Base-by-base conservation (phyloP, 2,113 vertebrate species). In the Eublepharis macularius region DNA sequence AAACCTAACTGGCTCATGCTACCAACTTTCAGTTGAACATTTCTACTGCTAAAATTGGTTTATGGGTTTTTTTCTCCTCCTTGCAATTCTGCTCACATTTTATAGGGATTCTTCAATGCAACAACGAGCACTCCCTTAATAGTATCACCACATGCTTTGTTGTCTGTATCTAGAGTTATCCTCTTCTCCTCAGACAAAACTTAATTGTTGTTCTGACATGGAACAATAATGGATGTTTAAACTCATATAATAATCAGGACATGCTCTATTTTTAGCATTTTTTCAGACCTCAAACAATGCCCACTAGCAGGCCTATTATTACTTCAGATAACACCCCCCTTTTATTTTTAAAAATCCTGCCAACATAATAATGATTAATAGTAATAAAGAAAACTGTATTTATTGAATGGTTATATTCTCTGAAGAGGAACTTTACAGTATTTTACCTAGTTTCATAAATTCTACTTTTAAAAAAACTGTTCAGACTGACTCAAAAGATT, bases 141-240 rank as follows among this genome's bases (percentile, higher is more conserved):
- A 94, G 86, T 89, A 92, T 91, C 92, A 90, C 85, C 87, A 80
- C 85, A 94, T 92, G 85, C 2, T 0, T 65, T 89, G 88, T 90
- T 93, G 91, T 85, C 89, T 89, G 85, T 82, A 88, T 74, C 93
- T 63, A 88, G 93, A 86, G 94, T 92, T 91, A 81, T 16, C 32
- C 83, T 90, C 90, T 87, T 94, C 88, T 89, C 88, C 91, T 92
- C 90, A 90, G 92, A 94, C 93, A 94, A 95, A 95, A 91, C 86
- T 94, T 94, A 94, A 92, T 93, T 91, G 91, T 91, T 90, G 88
- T 93, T 94, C 86, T 91, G 87, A 92, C 88, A 91, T 57, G 1
- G 0, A 88, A 91, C 78, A 89, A 88, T 9, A 84, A 91, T 84
- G 74, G 73, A 94, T 90, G 80, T 90, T 91, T 63, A 90, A 91